Base-by-base conservation (phyloP, 2,888 invertebrate species). In the Bembecia ichneumoniformis region DNA sequence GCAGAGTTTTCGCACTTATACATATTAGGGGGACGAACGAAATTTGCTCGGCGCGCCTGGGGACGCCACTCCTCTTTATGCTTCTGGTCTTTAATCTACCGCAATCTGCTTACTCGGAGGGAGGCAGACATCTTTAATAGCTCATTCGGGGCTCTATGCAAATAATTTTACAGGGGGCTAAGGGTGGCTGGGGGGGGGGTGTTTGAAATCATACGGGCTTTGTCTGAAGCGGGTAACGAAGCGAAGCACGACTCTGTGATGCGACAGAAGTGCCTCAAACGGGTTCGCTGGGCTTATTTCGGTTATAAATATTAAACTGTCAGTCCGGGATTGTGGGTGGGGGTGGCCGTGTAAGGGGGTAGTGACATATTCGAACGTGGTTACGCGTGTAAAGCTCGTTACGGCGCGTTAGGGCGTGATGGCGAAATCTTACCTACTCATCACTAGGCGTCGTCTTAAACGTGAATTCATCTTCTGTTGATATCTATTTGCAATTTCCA, bases 81-180 rank as follows among this genome's bases (percentile, higher is more conserved):
- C 79, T 77, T 82, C 77, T 77, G 86, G 83, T 84, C 84, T 84
- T 86, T 84, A 84, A 86, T 86, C 82, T 77, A 81, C 87, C 87
- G 82, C 87, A 86, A 86, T 87, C 84, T 86, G 86, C 83, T 86
- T 84, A 82, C 75, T 74, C 75, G 73, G 74, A 66, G 67, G 73
- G 50, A 55, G 71, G 76, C 72, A 80, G 80, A 81, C 82, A 81
- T 84, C 82, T 83, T 83, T 87, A 87, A 87, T 87, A 84, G 86
- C 84, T 86, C 84, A 84, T 87, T 86, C 84, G 86, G 80, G 80
- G 82, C 71, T 78, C 76, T 83, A 86, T 86, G 86, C 86, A 86
- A 84, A 86, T 86, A 84, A 83, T 84, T 84, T 83, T 77, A 71
- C 73, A 71, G 74, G 71, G 58, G 54, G n/a, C n/a, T n/a, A n/a